These are phyloP conservation scores for Iphiclides podalirius DNA, from an alignment of 2,888 invertebrate genomes.

Conservation along the genomic window DNA sequence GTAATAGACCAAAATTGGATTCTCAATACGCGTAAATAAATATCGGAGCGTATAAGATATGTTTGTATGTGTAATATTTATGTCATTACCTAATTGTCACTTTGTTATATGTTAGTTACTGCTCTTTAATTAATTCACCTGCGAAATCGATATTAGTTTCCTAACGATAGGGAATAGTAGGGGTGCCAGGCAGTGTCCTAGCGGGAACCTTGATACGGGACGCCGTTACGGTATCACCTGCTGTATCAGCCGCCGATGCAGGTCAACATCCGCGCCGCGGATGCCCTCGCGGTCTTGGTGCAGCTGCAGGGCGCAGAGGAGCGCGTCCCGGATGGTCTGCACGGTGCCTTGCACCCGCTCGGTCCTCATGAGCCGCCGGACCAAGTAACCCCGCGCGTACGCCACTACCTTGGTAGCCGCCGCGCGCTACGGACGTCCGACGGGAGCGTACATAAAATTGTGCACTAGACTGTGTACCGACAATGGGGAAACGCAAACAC, in stretches of 20 bases:
- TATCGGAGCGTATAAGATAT: too few species aligned
- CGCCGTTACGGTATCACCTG: too few species aligned
- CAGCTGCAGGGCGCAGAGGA: constrained; percentile 87
- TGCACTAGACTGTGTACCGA: constrained; percentile 18
- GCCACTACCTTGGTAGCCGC: constrained; percentile 86
- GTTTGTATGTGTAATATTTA: too few species aligned
- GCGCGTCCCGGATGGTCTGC: constrained; percentile 88
- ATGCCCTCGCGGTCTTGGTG: constrained; percentile 82
- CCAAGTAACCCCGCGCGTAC: constrained; percentile 87
- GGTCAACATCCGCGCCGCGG: constrained; percentile 83
- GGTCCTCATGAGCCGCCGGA: constrained; percentile 89
- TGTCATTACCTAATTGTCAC: too few species aligned
- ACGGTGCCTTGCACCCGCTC: constrained; percentile 89
- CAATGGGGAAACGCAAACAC: constrained; percentile 3
- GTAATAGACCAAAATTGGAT: too few species aligned
- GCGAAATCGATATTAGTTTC: too few species aligned
- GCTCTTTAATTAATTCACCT: too few species aligned
- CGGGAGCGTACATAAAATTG: constrained; percentile 53
- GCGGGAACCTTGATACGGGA: too few species aligned
- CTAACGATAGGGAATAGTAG: too few species aligned
- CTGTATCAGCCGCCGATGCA: constrained; percentile 86
- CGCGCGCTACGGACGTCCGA: constrained; percentile 49
- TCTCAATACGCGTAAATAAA: too few species aligned
- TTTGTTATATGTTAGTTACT: too few species aligned
- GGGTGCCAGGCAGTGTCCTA: too few species aligned